Evolutionary conservation across 2,113 vertebrate species (phyloP).

Genomic region (Halcyon malimbica): DNA sequence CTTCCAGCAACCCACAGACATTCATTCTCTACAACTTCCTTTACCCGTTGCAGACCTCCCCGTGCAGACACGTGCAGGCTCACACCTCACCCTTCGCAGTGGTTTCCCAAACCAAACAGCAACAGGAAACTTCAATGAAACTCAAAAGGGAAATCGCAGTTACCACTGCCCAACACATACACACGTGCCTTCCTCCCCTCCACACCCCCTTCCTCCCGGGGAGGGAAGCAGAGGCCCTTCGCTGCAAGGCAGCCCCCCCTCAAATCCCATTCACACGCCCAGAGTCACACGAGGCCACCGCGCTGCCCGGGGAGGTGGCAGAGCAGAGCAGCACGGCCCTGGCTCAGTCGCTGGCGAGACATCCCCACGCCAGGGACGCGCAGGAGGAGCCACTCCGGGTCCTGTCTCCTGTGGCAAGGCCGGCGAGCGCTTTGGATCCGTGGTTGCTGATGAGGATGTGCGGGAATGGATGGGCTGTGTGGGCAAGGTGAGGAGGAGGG

Average conservation of each 20-base stretch:
- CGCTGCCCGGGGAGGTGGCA: fast-evolving
- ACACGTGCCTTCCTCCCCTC: constrained; percentile 39
- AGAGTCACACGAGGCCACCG: fast-evolving
- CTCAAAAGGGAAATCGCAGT: constrained; percentile 34
- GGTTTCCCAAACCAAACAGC: constrained; percentile 39
- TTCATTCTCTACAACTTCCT: neutral
- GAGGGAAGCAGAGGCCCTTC: neutral
- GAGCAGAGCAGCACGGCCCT: neutral
- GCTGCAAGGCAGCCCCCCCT: neutral
- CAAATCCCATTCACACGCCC: neutral
- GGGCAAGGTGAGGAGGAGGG: constrained; percentile 42
- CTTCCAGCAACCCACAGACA: neutral
- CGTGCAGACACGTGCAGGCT: neutral
- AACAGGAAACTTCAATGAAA: constrained; percentile 50
- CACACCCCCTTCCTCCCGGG: neutral
- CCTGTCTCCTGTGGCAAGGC: constrained; percentile 12
- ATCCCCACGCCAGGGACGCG: neutral
- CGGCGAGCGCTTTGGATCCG: neutral
- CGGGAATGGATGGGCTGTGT: constrained; percentile 10
- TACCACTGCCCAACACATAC: constrained; percentile 3
- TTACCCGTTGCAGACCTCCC: neutral
- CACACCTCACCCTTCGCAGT: neutral
- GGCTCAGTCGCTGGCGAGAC: neutral
- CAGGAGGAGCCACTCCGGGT: constrained; percentile 22
- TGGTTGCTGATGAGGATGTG: constrained; percentile 16